Conservation (phyloP, 2,797 vertebrate genomes). For the Myoxocephalus aenaeus region DNA sequence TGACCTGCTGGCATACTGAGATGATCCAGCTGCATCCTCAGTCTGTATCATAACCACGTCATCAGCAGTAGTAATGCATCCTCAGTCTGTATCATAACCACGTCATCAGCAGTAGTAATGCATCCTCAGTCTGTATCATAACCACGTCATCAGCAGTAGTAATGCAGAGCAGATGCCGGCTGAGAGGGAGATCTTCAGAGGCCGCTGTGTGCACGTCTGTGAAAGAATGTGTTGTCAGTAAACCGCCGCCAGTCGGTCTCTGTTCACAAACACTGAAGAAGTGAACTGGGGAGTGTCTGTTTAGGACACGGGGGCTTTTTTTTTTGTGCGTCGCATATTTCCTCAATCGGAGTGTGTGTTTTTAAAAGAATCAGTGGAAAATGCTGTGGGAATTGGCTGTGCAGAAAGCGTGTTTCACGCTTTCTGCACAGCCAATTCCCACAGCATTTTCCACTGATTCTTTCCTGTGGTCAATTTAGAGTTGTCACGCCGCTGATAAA, state of each 20-base stretch:
- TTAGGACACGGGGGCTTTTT: slow-evolving; percentile 43
- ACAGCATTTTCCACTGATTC: no score
- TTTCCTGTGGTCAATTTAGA: slow-evolving; percentile 34
- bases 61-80: no score
- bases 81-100: no score
- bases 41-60: no score
- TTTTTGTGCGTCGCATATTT: slow-evolving; percentile 58
- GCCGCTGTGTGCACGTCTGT: slow-evolving; percentile 40
- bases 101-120: background rate
- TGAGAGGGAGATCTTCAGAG: slow-evolving; percentile 25
- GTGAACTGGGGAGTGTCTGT: slow-evolving; percentile 42
- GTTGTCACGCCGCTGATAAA: slow-evolving; percentile 51
- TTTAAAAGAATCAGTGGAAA: background rate
- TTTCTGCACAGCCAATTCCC: background rate
- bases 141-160: slow-evolving; percentile 52
- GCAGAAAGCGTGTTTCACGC: no score
- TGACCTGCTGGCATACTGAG: background rate
- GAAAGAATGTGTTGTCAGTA: slow-evolving; percentile 53
- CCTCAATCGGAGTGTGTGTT: slow-evolving; percentile 27
- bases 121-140: slow-evolving; percentile 30
- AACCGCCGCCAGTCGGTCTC: background rate
- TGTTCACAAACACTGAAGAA: slow-evolving; percentile 40
- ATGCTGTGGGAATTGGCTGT: no score
- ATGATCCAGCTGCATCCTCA: background rate
- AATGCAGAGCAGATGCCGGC: slow-evolving; percentile 61